phyloP scores from a whole-genome alignment of 2,888 invertebrate species.

The Neoascia interrupta region DNA sequence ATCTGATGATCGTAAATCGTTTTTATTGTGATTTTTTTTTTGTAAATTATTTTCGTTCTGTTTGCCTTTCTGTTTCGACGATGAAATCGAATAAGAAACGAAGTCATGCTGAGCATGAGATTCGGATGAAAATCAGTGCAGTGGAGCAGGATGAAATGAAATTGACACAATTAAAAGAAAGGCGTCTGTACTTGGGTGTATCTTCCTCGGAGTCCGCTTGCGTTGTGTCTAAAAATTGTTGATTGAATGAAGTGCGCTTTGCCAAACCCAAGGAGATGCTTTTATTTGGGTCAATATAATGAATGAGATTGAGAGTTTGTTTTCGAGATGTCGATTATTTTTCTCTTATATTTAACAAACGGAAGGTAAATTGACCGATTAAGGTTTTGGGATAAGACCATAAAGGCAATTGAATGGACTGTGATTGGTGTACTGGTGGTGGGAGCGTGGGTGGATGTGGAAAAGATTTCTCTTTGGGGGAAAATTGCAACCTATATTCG shows the following conservation, averaged over 20 bases:
- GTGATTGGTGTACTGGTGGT: not conserved
- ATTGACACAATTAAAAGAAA: constrained; percentile 68
- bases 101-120: constrained; percentile 43
- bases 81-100: constrained; percentile 14
- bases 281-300: constrained; percentile 66
- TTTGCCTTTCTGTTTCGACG: constrained; percentile 1
- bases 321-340: constrained; percentile 20
- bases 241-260: constrained; percentile 63
- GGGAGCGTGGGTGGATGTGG: constrained; percentile 48
- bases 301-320: constrained; percentile 66
- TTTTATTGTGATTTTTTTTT: constrained; percentile 55
- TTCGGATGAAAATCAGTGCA: constrained; percentile 67
- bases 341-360: constrained; percentile 51
- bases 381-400: constrained; percentile 61
- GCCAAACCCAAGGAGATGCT: constrained; percentile 55
- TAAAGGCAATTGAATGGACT: constrained; percentile 16
- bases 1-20: constrained; percentile 67
- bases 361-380: constrained; percentile 65
- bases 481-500: not conserved
- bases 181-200: constrained; percentile 54
- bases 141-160: constrained; percentile 67
- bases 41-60: constrained; percentile 2
- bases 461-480: constrained; percentile 49
- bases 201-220: not conserved
- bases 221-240: constrained; percentile 58